phyloP scores from a whole-genome alignment of 1,140 invertebrate genomes.

The Nebria ingens region DNA sequence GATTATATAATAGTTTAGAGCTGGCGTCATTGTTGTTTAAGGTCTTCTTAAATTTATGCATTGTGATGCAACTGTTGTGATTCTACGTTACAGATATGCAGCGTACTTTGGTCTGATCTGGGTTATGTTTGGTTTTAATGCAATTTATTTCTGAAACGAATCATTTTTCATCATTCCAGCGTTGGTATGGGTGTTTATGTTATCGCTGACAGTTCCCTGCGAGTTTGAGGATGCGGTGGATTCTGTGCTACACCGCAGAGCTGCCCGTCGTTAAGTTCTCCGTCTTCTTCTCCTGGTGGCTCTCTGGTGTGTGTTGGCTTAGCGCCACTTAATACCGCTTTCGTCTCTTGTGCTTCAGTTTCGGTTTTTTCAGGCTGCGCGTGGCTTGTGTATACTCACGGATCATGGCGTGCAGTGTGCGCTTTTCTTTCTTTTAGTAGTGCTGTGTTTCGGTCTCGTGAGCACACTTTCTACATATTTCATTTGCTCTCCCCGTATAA shows the following conservation, averaged over 20 bases:
- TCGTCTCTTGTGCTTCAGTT: too few relatives aligned
- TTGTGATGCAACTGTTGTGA: too few relatives aligned
- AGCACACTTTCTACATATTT: neutral
- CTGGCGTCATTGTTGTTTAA: too few relatives aligned
- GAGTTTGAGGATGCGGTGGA: too few relatives aligned
- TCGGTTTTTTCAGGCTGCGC: too few relatives aligned
- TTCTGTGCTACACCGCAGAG: neutral
- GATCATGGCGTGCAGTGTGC: neutral
- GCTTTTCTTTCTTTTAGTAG: neutral
- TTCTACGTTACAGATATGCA: too few relatives aligned
- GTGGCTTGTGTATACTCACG: neutral
- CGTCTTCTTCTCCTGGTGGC: neutral
- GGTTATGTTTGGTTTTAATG: too few relatives aligned
- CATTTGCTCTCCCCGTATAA: neutral
- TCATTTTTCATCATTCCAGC: neutral
- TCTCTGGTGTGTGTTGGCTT: too few relatives aligned
- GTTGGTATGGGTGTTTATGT: neutral
- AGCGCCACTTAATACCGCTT: neutral
- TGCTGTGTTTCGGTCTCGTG: neutral
- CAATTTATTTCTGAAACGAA: neutral
- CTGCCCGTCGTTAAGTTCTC: neutral
- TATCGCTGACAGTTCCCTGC: neutral
- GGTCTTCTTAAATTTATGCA: too few relatives aligned
- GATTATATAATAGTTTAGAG: too few relatives aligned
- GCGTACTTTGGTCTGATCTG: too few relatives aligned